Evolutionary conservation across 2,797 vertebrate genomes (phyloP), one percentile per base, ranked within the genome.

Genomic region (Tokudaia muenninki): DNA sequence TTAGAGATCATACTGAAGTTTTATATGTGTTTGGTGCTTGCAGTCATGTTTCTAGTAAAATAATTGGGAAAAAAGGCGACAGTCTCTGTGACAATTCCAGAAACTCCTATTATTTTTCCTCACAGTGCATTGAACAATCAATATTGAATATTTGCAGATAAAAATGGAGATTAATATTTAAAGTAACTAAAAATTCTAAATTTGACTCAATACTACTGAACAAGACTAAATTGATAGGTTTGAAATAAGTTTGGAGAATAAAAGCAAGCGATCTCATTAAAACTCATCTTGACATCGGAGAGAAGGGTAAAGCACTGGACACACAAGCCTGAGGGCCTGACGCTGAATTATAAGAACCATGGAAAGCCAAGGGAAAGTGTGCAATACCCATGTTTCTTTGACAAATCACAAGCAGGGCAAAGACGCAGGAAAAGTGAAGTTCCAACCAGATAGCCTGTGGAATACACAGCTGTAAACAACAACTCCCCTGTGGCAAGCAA

Each of bases 41-140:
- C 55, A 67, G 61, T 79, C 29, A 57, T 94, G 9, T 86, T 95
- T 92, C 50, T 59, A 79, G 3, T 90, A 19, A 87, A 87, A 78
- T 70, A 94, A 95, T 37, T 55, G 41, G 19, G 78, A 81, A 87
- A 16, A 95, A 72, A 29, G 9, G 59, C 61, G 22, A 10, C 1
- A 29, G 79, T 65, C 1, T 55, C 65, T 75, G 3, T 65, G 44
- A 81, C 4, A 94, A 86, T 50, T 34, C 24, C 57, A 83, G 55
- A 4, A 55, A 34, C 0, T 31, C 21, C 16, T 65, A 91, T n/a
- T 80, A 41, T 41, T 37, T 74, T 16, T 29, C 31, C 65, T 47
- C 9, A 87, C 55, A 41, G n/a, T 57, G 12, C n/a, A 86, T 50
- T 67, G 24, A 34, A 82, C 22, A 17, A 1, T 22, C 74, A 80